Base-by-base conservation (phyloP, 2,113 vertebrate genomes). In the Cololabis saira region DNA sequence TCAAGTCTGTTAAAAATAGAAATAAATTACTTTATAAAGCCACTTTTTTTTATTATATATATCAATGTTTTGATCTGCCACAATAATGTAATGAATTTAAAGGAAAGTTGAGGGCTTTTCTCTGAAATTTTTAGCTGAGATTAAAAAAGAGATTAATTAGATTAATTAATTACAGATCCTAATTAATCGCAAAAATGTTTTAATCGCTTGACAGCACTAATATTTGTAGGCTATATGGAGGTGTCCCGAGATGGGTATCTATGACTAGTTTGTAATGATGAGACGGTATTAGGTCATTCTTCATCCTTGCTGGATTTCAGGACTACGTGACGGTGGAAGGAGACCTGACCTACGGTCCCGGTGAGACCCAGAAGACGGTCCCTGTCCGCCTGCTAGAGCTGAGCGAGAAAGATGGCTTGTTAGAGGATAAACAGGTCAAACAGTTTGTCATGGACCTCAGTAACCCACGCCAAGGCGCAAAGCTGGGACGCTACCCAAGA, bases 361-460 rank as follows among this genome's bases (percentile, higher is more conserved):
- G 95, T 17, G 97, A 99, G 88, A 96, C 92, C 12, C 92, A 93
- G 81, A 98, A 96, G 83, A 93, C 78, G 10, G 88, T 99, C 24
- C 92, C 95, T 21, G 93, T 99, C 47, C 93, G 91, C 49, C 89
- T 99, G 53, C 86, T 99, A 83, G 96, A 97, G 61, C 91, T 95
- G 16, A 88, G 90, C 0, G 96, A 97, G 78, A 89, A 92, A 15
- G 96, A 97, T 3, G 82, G 92, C 9, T 94, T 98, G 13, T 88
- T 98, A 48, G 90, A 89, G 12, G 94, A 92, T 64, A 90, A 67
- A 63, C 96, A 95, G 84, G 70, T 92, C 68, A 97, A 95, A 77
- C 96, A 97, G 74, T 99, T 99, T 14, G 71, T 93, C 7, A 37
- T 99, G 71, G 96, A 98, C 55, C 95, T 99, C 57, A 94, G 92